These are phyloP conservation scores for Meloidogyne chitwoodi DNA, from an alignment of 1,140 invertebrate species.

Conservation along the genomic window DNA sequence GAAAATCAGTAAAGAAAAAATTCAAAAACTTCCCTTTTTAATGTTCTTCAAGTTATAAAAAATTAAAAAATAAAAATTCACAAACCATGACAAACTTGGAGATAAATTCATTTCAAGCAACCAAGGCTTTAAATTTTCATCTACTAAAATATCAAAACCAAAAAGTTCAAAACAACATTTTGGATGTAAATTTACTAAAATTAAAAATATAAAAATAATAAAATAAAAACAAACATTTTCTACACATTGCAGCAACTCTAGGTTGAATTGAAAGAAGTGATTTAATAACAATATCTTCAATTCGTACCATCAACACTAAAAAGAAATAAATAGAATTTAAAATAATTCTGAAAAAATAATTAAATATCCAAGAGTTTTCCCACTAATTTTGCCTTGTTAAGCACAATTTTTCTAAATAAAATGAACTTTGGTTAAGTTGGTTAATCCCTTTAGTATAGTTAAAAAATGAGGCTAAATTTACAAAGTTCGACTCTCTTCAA, in stretches of 20 bases:
- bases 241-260: conserved; percentile 34
- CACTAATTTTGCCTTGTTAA: too few relatives aligned
- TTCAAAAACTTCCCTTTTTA: too few relatives aligned
- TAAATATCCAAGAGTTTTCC: too few relatives aligned
- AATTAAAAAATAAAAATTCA: conserved; percentile 1
- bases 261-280: conserved; percentile 64
- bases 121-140: conserved; percentile 85
- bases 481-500: too few relatives aligned
- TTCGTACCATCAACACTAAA: conserved; percentile 64
- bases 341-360: too few relatives aligned
- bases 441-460: too few relatives aligned
- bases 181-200: conserved; percentile 61
- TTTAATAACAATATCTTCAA: conserved; percentile 66
- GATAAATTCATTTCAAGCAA: conserved; percentile 85
- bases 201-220: neutral
- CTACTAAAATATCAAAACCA: conserved; percentile 90
- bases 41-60: neutral
- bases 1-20: too few relatives aligned
- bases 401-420: too few relatives aligned
- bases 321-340: conserved; percentile 11
- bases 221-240: conserved; percentile 7
- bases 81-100: conserved; percentile 69
- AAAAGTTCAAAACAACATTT: conserved; percentile 78
- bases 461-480: too few relatives aligned
- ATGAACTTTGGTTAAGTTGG: too few relatives aligned